phyloP scores from a whole-genome alignment of 2,888 invertebrate genomes.

The Mesorhabditis belari region DNA sequence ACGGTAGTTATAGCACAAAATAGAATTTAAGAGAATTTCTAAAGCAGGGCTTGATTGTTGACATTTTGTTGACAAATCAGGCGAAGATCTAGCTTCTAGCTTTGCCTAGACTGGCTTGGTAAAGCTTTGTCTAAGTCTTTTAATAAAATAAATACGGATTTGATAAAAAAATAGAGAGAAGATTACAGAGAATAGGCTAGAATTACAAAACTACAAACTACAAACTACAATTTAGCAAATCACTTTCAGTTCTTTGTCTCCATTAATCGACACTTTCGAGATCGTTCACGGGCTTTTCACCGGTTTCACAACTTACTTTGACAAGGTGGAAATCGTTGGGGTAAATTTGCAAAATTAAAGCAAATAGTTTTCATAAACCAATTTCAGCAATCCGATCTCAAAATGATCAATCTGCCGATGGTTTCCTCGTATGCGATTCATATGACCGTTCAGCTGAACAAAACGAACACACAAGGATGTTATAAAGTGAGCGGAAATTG shows the following conservation, averaged over 20 bases:
- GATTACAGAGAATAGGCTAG: too few species aligned
- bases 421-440: slow-evolving; percentile 19
- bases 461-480: not conserved
- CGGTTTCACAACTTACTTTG: slow-evolving; percentile 30
- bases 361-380: slow-evolving; percentile 7
- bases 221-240: too few species aligned
- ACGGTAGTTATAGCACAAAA: too few species aligned
- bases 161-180: too few species aligned
- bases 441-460: slow-evolving; percentile 4
- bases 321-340: slow-evolving; percentile 6
- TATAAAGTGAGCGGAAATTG: not conserved
- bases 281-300: slow-evolving; percentile 47
- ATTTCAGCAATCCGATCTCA: not conserved
- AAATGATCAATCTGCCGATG: slow-evolving; percentile 3
- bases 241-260: slow-evolving; percentile 21
- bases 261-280: slow-evolving; percentile 34
- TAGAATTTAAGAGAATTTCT: too few species aligned
- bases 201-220: too few species aligned
- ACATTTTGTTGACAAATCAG: not conserved
- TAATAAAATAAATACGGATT: too few species aligned
- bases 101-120: too few species aligned
- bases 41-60: not conserved
- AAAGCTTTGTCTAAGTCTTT: too few species aligned
- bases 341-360: too few species aligned
- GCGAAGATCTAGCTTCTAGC: too few species aligned